phyloP scores from a whole-genome alignment of 2,113 vertebrate genomes.

The Plecturocebus donacophilus region DNA sequence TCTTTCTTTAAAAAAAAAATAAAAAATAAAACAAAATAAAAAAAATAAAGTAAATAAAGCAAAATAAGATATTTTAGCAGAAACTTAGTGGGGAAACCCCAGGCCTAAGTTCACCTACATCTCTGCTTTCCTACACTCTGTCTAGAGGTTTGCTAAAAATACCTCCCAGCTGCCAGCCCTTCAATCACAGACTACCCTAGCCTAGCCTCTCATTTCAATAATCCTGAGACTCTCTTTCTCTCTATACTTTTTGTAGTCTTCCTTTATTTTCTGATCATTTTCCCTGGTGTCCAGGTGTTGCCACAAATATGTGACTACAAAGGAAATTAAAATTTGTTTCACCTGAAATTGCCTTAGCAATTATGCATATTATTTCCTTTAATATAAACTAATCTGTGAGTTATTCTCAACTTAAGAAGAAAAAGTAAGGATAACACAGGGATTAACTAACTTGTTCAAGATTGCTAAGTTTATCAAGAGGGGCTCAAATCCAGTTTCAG shows the following conservation, averaged over 20 bases:
- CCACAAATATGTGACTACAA: background rate
- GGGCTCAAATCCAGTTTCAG: background rate
- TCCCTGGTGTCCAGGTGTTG: background rate
- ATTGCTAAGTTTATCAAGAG: constrained; percentile 12
- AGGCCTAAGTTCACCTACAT: background rate
- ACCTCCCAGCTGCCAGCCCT: background rate
- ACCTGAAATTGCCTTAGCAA: background rate
- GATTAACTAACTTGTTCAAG: background rate
- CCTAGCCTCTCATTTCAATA: background rate
- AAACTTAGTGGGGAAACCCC: background rate
- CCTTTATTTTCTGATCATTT: background rate
- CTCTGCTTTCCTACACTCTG: background rate
- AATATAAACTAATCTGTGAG: constrained; percentile 12
- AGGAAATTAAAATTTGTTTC: background rate
- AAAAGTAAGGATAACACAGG: background rate
- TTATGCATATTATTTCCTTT: background rate
- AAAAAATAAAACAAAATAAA: too few relatives aligned
- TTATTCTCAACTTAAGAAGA: background rate
- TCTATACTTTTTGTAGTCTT: background rate
- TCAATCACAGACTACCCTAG: background rate
- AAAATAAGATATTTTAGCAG: background rate
- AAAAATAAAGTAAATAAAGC: background rate
- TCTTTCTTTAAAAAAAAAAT: too few relatives aligned
- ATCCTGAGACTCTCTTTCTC: background rate
- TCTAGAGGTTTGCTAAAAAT: background rate